phyloP scores from a whole-genome alignment of 2,888 invertebrate species.

The Euzophera pinguis region DNA sequence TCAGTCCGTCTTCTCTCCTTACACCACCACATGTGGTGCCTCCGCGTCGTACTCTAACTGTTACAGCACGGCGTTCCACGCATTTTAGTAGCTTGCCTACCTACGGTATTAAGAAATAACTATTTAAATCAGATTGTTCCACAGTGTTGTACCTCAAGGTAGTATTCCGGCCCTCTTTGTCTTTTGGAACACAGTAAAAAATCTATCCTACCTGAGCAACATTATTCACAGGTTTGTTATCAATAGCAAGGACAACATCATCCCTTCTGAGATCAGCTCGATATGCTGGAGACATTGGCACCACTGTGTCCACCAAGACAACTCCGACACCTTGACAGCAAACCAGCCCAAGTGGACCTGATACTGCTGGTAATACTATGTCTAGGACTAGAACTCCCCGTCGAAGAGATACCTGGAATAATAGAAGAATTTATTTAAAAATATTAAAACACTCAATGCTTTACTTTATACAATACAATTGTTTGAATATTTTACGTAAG shows the following conservation, averaged over 20 bases:
- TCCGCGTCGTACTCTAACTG: slow-evolving; percentile 67
- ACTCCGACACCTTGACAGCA: slow-evolving; percentile 71
- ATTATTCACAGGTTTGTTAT: slow-evolving; percentile 87
- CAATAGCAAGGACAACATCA: slow-evolving; percentile 89
- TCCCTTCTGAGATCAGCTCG: slow-evolving; percentile 86
- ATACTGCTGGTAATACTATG: slow-evolving; percentile 59
- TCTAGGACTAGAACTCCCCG: slow-evolving; percentile 66
- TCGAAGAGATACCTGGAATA: slow-evolving; percentile 58
- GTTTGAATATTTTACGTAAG: too few relatives aligned
- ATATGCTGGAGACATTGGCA: slow-evolving; percentile 88
- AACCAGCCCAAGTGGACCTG: slow-evolving; percentile 62
- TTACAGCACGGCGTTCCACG: slow-evolving; percentile 68
- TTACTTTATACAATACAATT: too few relatives aligned
- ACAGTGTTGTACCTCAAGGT: too few relatives aligned
- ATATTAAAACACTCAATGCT: too few relatives aligned
- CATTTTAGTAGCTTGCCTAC: slow-evolving; percentile 64
- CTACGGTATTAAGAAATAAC: slow-evolving; percentile 28
- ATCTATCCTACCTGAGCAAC: slow-evolving; percentile 84
- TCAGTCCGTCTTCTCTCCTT: slow-evolving; percentile 33
- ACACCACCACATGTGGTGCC: slow-evolving; percentile 33
- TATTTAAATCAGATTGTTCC: too few relatives aligned
- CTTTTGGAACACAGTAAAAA: too few relatives aligned
- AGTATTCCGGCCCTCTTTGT: slow-evolving; percentile 24
- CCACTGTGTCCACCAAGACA: slow-evolving; percentile 79
- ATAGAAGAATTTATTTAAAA: neutral